Evolutionary conservation across 2,888 invertebrate genomes (phyloP).

Genomic region (Myopa tessellatipennis): DNA sequence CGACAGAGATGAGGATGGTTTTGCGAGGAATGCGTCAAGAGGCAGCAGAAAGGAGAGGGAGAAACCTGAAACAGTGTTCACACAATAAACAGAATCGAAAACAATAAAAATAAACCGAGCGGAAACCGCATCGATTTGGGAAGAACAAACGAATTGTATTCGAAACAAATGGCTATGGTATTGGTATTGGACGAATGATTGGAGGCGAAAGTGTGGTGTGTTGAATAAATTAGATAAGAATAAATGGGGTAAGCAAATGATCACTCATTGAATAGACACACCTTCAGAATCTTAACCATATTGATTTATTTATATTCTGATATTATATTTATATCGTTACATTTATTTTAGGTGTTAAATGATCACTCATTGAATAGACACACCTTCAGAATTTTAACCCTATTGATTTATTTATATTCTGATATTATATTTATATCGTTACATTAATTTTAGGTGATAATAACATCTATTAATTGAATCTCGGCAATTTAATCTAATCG

Average conservation of each 20-base stretch:
- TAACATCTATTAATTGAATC: too few species aligned
- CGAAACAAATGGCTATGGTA: not conserved
- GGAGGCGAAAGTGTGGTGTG: too few species aligned
- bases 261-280: not conserved
- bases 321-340: too few species aligned
- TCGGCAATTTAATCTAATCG: too few species aligned
- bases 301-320: too few species aligned
- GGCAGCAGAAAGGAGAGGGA: not conserved
- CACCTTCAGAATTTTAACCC: not conserved
- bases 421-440: too few species aligned
- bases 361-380: not conserved
- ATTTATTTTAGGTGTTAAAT: too few species aligned
- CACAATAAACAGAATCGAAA: conserved; percentile 19
- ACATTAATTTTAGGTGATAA: too few species aligned
- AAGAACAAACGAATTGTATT: not conserved
- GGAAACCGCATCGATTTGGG: not conserved
- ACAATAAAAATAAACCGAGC: not conserved
- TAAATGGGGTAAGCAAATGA: too few species aligned
- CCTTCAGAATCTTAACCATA: not conserved
- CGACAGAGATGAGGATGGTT: not conserved
- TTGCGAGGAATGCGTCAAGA: not conserved
- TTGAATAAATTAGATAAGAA: too few species aligned
- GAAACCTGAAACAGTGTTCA: not conserved
- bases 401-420: too few species aligned
- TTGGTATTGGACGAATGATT: too few species aligned